Evolutionary conservation across 2,797 vertebrate species (phyloP).

Genomic region (Lepus oiostolus): DNA sequence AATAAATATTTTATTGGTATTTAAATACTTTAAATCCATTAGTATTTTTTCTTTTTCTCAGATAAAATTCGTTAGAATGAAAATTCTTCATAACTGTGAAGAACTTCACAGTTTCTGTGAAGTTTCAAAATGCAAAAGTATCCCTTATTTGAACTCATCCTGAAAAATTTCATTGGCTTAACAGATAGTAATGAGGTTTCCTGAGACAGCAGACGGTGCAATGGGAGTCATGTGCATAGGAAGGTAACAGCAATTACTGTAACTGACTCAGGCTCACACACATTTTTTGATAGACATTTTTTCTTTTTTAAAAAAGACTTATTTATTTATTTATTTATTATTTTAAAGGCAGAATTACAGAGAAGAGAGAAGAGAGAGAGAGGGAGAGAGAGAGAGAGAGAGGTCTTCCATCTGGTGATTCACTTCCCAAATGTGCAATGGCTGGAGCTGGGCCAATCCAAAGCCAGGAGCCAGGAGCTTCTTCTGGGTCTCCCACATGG

Average conservation of each 20-base stretch:
- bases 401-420: too few relatives aligned
- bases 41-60: background rate
- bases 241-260: slow-evolving; percentile 31
- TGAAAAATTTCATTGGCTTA: background rate
- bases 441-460: too few relatives aligned
- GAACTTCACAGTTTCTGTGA: background rate
- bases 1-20: too few relatives aligned
- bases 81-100: background rate
- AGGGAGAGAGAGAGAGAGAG: too few relatives aligned
- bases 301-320: background rate
- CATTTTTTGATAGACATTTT: background rate
- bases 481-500: too few relatives aligned
- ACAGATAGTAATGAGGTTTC: background rate
- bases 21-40: too few relatives aligned
- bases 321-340: too few relatives aligned
- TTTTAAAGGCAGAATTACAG: too few relatives aligned
- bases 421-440: too few relatives aligned
- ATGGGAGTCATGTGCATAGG: background rate
- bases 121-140: slow-evolving; percentile 36
- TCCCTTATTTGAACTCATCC: background rate
- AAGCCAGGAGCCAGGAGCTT: too few relatives aligned
- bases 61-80: background rate
- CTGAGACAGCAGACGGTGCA: background rate
- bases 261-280: background rate
- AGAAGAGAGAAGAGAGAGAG: too few relatives aligned